These are phyloP conservation scores for Premnoplex brunnescens DNA, from an alignment of 2,797 vertebrate species.

Conservation along the genomic window DNA sequence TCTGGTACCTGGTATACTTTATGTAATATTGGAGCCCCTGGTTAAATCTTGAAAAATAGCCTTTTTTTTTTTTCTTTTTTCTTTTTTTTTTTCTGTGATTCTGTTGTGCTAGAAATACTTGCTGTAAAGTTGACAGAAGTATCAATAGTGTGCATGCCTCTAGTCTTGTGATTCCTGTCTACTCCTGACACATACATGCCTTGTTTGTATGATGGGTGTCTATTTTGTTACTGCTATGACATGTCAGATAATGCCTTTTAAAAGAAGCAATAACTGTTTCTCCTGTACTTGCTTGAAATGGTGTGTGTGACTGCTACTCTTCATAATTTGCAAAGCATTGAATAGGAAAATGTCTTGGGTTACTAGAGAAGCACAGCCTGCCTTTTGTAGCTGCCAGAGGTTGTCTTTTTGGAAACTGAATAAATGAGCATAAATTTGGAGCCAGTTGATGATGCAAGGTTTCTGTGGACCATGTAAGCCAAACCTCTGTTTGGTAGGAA, in stretches of 20 bases:
- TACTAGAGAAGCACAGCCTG: neutral
- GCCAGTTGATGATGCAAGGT: neutral
- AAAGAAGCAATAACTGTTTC: neutral
- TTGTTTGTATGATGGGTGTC: neutral
- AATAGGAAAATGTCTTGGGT: neutral
- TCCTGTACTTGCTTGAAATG: neutral
- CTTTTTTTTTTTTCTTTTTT: neutral
- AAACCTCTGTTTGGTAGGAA: neutral
- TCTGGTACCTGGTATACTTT: neutral
- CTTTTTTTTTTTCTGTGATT: neutral
- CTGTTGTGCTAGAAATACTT: neutral
- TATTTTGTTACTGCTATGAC: neutral
- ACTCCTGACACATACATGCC: accelerated
- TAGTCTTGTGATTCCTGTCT: neutral
- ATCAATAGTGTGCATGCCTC: neutral
- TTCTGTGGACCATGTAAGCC: neutral
- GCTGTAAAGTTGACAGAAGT: neutral
- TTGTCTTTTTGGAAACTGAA: neutral
- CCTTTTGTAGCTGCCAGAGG: neutral
- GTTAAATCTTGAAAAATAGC: neutral
- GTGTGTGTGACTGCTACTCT: neutral
- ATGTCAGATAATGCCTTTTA: neutral
- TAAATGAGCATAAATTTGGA: accelerated
- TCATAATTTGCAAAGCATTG: neutral
- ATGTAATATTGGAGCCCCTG: neutral